These are phyloP conservation scores for Crax fasciolata DNA, from an alignment of 2,797 vertebrate genomes.

Conservation along the genomic window DNA sequence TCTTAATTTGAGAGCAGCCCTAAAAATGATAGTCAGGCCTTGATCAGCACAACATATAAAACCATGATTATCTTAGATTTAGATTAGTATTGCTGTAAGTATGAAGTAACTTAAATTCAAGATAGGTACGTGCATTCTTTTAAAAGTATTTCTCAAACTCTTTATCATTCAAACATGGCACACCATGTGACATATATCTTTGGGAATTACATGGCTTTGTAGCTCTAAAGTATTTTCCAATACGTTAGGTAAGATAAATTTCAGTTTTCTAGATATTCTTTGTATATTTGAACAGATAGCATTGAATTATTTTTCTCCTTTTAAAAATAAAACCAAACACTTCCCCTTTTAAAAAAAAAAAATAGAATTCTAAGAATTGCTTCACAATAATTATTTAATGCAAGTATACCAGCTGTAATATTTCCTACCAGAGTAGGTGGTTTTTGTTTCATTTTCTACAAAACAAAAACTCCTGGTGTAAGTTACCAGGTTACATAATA, in stretches of 20 bases:
- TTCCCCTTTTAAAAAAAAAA: neutral
- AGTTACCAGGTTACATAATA: neutral
- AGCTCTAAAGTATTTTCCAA: neutral
- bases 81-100: neutral
- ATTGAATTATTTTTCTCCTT: neutral
- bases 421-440: neutral
- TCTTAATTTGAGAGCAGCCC: neutral
- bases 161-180: neutral
- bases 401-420: neutral
- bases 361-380: neutral
- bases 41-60: too few species aligned
- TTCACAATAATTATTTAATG: neutral
- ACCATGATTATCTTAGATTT: neutral
- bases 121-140: neutral
- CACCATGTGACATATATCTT: neutral
- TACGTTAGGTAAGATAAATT: neutral
- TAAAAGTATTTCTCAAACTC: neutral
- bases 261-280: neutral
- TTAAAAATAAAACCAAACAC: neutral
- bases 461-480: neutral
- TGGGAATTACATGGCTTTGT: neutral
- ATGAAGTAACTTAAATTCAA: neutral
- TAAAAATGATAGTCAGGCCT: too few species aligned
- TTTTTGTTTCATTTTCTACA: neutral
- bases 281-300: neutral